Base-by-base conservation (phyloP, 2,113 vertebrate species). In the Mesitornis unicolor region DNA sequence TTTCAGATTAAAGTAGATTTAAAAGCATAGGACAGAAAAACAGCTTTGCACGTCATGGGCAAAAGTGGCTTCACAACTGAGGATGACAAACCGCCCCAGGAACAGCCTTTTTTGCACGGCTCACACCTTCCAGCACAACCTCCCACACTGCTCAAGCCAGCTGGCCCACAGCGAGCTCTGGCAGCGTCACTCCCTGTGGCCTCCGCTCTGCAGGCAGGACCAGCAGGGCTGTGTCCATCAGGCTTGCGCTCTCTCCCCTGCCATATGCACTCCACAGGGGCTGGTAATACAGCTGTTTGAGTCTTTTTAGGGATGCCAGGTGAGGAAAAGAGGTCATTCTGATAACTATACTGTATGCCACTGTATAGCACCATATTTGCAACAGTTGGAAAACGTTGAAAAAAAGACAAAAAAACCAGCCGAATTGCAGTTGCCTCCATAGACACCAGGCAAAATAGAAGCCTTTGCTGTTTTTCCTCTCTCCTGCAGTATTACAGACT, bases 161-260 rank as follows among this genome's bases (percentile, higher is more conserved):
- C 5, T 5, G 21, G 28, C 17, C 12, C 28, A 8, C 7, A 3
- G 8, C 10, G 10, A 4, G 26, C 45, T 48, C 61, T 2, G 1
- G 47, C 19, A 28, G 60, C 3, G 6, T n/a, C 3, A 7, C n/a
- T 40, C 36, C 31, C 18, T 2, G 2, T 1, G 11, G 26, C 2
- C 1, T 6, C 65, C 1, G 6, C 70, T 43, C 56, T 10, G 60
- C 5, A 6, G 53, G 59, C 45, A 29, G 73, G 22, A 28, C 26
- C 38, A 59, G 31, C 1, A 5, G 45, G 45, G 51, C 26, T 26
- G 24, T 4, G 18, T 12, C 65, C 38, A 6, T 7, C 21, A 10
- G 13, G 31, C 22, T 26, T 26, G 22, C 6, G 5, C 9, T 29
- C 4, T 6, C 36, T n/a, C 43, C 61, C n/a, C 16, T 10, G 14